Evolutionary conservation across 37 sponge, comb jelly and placozoan genomes (phyloP), one percentile per base, ranked within the genome.

Genomic region (Mnemiopsis leidyi): DNA sequence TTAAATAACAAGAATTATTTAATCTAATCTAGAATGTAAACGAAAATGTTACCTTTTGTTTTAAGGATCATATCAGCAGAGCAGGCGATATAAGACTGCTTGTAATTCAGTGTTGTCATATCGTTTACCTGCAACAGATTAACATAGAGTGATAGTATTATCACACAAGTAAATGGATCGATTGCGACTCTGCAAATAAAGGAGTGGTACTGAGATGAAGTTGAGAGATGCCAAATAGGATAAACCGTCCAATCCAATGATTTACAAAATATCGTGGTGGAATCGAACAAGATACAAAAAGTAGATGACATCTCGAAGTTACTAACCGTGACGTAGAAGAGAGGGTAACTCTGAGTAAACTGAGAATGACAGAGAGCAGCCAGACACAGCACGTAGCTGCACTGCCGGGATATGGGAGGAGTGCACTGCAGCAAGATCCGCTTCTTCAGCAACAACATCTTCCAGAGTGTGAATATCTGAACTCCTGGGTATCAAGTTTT

Each of bases 401-500:
- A 85, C 24, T 85, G 90, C 23, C 90, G 23, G 61, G 90, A 38
- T 18, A 97, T 94, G 16, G 99, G 99, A 37, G 99, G 99, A 0
- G 97, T 95, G 16, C 96, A 96, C 92, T 93, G 96, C 69, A 97
- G 92, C 18, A 99, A 76, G 24, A 99, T 93, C 29, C 96, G 92
- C 92, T 96, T 96, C 92, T 95, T 94, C 24, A 99, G 94, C 32
- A 99, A 82, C 3, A 96, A 93, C 33, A 95, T 83, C 92, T 95
- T 96, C 99, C 99, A 99, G 32, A 99, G 95, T 29, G 95, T 94
- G 93, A 99, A 99, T 30, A 97, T 92, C 30, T 92, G 38, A 23
- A 95, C 92, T 25, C 97, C 97, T 85, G 90, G 26, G 23, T 5
- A 48, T 5, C 5, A 48, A 5, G 61, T 48, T 48, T 18, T 13